Base-by-base conservation (phyloP, 1,140 invertebrate species). In the Tetramorium simillimum region DNA sequence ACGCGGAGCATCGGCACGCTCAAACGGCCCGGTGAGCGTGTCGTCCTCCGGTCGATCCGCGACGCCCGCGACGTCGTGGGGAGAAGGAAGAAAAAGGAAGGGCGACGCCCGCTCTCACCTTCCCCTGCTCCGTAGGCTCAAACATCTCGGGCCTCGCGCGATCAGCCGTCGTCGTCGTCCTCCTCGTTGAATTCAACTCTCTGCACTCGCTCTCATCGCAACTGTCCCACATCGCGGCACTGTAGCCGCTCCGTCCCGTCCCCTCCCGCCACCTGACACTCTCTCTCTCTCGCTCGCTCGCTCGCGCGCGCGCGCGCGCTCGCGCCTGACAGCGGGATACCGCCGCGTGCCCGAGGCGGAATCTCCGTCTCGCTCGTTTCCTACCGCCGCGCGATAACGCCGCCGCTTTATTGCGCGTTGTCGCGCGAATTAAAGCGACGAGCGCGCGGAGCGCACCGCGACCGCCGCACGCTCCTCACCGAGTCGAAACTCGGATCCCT, bases 71-170 rank as follows among this genome's bases (percentile, higher is more conserved):
- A 53, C 12, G 51, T 62, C 37, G 24, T n/a, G 12, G 6, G 14
- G 12, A 2, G 16, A 28, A 53, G 56, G n/a, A 33, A 16, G 12
- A 2, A n/a, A 28, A 53, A 60, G n/a, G n/a, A 33, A 24, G 12
- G 21, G 0, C 12, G 7, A 33, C 1, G 1, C 67, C 24, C 3
- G 72, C 69, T 92, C 69, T 92, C 75, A 94, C 93, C 91, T 93
- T 93, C 85, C 93, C 93, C 62, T 93, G 92, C 63, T 94, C 93
- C 21, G 82, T 91, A 6, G 92, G 89, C 46, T 94, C 93, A 75
- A 92, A 94, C 93, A 94, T 94, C 62, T 84, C 81, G 46, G 12
- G 16, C 12, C 7, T 70, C 63, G 18, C 49, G 53, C 46, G 24
- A 58, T 86, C 80, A 72, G 53, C 80, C 46, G 60, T 43, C 46